Evolutionary conservation across 1,140 invertebrate species (phyloP).

Genomic region (Melitaea cinxia): DNA sequence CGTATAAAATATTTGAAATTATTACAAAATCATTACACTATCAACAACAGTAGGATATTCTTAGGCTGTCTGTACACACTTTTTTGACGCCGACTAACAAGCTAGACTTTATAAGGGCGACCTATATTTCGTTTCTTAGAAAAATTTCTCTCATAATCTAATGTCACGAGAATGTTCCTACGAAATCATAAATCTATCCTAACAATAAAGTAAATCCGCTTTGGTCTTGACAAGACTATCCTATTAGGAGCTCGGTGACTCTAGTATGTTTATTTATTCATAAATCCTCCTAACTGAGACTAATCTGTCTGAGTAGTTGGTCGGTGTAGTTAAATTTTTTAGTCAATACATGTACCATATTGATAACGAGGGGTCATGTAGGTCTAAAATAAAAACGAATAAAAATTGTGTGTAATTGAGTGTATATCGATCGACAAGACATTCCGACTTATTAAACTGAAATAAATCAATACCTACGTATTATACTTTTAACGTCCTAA

Average conservation of each 20-base stretch:
- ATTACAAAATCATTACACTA: too few species aligned
- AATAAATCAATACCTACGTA: too few species aligned
- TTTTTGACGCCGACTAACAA: not conserved
- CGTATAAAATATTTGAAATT: too few species aligned
- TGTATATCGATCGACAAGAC: too few species aligned
- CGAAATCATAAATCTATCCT: conserved; percentile 14
- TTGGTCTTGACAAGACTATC: conserved; percentile 19
- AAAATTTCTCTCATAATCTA: not conserved
- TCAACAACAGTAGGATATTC: too few species aligned
- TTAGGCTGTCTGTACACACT: not conserved
- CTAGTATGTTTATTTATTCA: conserved; percentile 24
- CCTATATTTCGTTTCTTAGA: not conserved
- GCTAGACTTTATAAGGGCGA: not conserved
- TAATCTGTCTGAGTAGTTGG: not conserved
- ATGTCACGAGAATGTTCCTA: not conserved
- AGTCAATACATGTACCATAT: too few species aligned
- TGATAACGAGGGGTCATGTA: too few species aligned
- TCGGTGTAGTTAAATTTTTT: too few species aligned
- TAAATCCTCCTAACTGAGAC: conserved; percentile 21
- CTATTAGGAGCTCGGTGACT: conserved; percentile 11
- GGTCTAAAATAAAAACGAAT: too few species aligned
- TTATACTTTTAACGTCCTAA: too few species aligned
- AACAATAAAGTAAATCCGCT: conserved; percentile 19
- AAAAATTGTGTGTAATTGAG: too few species aligned
- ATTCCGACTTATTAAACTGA: too few species aligned